Base-by-base conservation (phyloP, 2,113 vertebrate genomes). In the Cyanoramphus novaezelandiae region DNA sequence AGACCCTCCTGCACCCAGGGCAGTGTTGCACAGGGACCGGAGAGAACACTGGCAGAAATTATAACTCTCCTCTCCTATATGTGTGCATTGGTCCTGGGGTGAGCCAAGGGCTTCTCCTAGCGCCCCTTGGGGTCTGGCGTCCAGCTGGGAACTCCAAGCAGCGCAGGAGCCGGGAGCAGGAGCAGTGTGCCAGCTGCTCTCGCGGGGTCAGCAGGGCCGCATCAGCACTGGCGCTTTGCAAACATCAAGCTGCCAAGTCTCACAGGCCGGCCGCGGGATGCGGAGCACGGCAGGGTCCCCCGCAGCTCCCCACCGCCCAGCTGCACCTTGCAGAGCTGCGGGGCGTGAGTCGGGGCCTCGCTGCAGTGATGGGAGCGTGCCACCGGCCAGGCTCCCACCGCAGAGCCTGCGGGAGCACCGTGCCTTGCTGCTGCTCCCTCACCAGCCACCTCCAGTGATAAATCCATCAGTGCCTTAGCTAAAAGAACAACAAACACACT, bases 331-430 rank as follows among this genome's bases (percentile, higher is more conserved):
- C 72, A 19, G 71, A 33, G 92, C 82, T 2, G 4, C 78, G 63
- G 53, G 46, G 1, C 27, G 64, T 0, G 9, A 24, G 37, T 6
- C 6, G 2, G 57, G 49, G 10, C 23, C 49, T n/a, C 13, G 0
- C 14, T 3, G 18, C 46, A 25, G 67, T 2, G 23, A 6, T 64
- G 91, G 91, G 96, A 97, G 55, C 0, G 1, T 43, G 59, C 0
- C 60, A 43, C n/a, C 3, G 1, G 60, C 60, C 60, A 24, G 29
- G 80, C 12, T 95, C 94, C 77, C 96, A 86, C 4, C 3, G 0
- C 70, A 35, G 43, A 44, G 39, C 24, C n/a, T 0, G 0, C 0
- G 1, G 63, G 83, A 43, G 17, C 29, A 10, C 41, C 0, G 17
- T 60, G 4, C n/a, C 43, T 75, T 16, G 0, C 29, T 68, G 82